Evolutionary conservation across 2,888 invertebrate species (phyloP).

Genomic region (Euphydryas editha): DNA sequence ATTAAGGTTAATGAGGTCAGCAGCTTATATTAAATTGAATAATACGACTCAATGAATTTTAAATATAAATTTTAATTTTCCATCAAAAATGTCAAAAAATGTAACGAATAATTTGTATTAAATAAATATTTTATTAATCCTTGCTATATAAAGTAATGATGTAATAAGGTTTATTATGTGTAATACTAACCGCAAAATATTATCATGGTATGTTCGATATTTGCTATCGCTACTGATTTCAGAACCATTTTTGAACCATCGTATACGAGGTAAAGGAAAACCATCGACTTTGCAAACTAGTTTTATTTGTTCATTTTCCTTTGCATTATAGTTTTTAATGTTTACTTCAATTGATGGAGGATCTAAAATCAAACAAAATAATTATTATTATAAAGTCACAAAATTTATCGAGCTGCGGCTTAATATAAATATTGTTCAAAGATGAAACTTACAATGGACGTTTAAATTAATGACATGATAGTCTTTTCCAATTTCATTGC

Average conservation of each 20-base stretch:
- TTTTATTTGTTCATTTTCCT: conserved; percentile 1
- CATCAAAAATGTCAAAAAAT: too few relatives aligned
- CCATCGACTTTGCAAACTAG: conserved; percentile 12
- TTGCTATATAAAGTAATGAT: too few relatives aligned
- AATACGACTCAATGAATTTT: too few relatives aligned
- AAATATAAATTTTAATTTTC: too few relatives aligned
- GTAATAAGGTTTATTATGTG: background rate
- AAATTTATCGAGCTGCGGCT: too few relatives aligned
- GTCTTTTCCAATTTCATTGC: conserved; percentile 50
- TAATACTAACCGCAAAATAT: conserved; percentile 17
- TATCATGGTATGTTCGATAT: conserved; percentile 12
- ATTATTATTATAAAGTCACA: background rate
- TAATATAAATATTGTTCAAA: too few relatives aligned
- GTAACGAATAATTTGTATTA: too few relatives aligned
- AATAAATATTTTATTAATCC: too few relatives aligned
- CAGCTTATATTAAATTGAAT: too few relatives aligned
- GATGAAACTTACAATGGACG: conserved; percentile 54
- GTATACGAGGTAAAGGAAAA: conserved; percentile 10
- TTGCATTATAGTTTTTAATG: background rate
- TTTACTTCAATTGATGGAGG: background rate
- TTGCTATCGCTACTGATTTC: conserved; percentile 11
- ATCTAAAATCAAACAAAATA: background rate
- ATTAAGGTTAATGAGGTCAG: too few relatives aligned
- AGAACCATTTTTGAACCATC: conserved; percentile 9
- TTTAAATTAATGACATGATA: conserved; percentile 45